phyloP scores from a whole-genome alignment of 2,888 invertebrate species.

The Cephus rjabovi region DNA sequence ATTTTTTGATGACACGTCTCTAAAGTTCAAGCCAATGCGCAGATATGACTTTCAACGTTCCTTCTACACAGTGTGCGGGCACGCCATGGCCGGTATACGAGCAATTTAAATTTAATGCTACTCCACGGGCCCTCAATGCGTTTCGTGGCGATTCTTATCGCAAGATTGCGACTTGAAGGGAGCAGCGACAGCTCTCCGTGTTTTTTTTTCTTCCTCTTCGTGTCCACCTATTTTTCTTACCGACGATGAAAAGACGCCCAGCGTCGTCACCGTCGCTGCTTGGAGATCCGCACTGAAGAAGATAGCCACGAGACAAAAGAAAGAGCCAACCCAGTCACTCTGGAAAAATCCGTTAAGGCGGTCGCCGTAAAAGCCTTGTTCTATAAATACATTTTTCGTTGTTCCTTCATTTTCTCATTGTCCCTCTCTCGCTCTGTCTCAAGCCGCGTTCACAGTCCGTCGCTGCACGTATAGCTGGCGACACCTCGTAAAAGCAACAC shows the following conservation, averaged over 20 bases:
- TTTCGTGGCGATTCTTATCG: slow-evolving; percentile 44
- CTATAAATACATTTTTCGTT: not conserved
- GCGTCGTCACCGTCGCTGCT: not conserved
- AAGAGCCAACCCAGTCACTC: not conserved
- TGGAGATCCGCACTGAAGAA: not conserved
- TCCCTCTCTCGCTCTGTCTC: not conserved
- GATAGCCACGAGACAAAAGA: not conserved
- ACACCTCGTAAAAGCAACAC: not conserved
- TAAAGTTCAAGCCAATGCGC: not conserved
- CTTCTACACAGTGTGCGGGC: not conserved
- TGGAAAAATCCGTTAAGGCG: not conserved
- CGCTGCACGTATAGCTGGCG: not conserved
- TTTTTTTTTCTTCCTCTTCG: not conserved
- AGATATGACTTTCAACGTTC: not conserved
- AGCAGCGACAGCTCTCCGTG: slow-evolving; percentile 17
- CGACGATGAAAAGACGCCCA: slow-evolving; percentile 14
- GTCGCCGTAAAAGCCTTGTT: not conserved
- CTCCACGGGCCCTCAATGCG: slow-evolving; percentile 22
- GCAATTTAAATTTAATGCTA: slow-evolving; percentile 49
- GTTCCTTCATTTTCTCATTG: not conserved
- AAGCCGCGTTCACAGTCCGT: not conserved
- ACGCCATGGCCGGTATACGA: slow-evolving; percentile 28
- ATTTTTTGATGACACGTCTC: slow-evolving; percentile 2
- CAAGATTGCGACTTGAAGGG: slow-evolving; percentile 35
- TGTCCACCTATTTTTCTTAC: slow-evolving; percentile 7